Conservation (phyloP, 2,888 invertebrate genomes). For the Acrobeloides nanus region DNA sequence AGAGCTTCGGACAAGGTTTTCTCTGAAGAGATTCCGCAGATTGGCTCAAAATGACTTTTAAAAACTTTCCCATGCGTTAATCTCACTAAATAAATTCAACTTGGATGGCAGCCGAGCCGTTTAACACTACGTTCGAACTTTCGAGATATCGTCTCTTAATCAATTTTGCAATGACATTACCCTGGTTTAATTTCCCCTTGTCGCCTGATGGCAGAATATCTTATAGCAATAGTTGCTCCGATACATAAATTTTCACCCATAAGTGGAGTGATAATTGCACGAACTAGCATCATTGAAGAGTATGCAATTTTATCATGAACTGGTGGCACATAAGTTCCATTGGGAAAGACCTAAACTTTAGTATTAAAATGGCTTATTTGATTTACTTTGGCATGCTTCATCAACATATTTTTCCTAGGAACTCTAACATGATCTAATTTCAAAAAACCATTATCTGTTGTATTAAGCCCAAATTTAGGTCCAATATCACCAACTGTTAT, state of each 20-base stretch:
- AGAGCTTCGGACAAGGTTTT: too few relatives aligned
- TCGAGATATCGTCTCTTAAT: too few relatives aligned
- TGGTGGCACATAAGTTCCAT: slow-evolving; percentile 14
- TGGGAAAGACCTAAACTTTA: slow-evolving; percentile 54
- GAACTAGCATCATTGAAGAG: slow-evolving; percentile 79
- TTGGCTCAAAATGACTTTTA: too few relatives aligned
- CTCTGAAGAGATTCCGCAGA: too few relatives aligned
- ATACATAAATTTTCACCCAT: slow-evolving; percentile 50
- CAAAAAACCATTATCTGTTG: slow-evolving; percentile 83
- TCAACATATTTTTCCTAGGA: slow-evolving; percentile 75
- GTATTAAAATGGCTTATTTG: background rate
- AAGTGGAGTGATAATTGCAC: slow-evolving; percentile 71
- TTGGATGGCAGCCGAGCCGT: too few relatives aligned
- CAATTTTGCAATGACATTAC: too few relatives aligned
- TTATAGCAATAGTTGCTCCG: slow-evolving; percentile 77
- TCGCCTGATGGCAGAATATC: slow-evolving; percentile 80
- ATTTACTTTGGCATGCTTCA: slow-evolving; percentile 73
- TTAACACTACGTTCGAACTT: too few relatives aligned
- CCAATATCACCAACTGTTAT: slow-evolving; percentile 91
- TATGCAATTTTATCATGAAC: slow-evolving; percentile 13
- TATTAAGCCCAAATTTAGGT: slow-evolving; percentile 82
- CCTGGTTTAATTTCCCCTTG: slow-evolving; percentile 77
- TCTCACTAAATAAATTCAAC: too few relatives aligned
- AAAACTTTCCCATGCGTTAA: too few relatives aligned
- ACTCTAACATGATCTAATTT: slow-evolving; percentile 78